Base-by-base conservation (phyloP, 2,888 invertebrate genomes). In the Nymphalis urticae region DNA sequence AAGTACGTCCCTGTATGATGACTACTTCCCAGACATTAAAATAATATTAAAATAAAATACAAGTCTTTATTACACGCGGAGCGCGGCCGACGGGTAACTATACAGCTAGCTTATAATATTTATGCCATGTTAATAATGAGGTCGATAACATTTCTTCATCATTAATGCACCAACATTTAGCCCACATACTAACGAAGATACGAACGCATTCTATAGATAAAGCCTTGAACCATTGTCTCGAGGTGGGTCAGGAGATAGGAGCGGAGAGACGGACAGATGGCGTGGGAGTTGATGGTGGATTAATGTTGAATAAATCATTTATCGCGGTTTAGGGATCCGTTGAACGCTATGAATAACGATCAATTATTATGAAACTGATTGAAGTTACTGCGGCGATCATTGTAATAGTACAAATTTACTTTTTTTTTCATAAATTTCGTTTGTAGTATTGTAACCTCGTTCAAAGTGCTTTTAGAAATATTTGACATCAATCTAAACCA, bases 171-270 rank as follows among this genome's bases (percentile, higher is more conserved):
- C 58, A 73, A 73, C 71, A 72, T 75, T 78, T 76, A 74, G 70
- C 68, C 73, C 70, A 75, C 75, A 67, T 72, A 72, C 66, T 64
- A 70, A 65, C 21, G 16, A 48, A 70, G 80, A 81, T 80, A 82
- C 71, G 76, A 76, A 67, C 73, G 79, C 85, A 83, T 86, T 84
- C 80, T 74, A 76, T 80, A 83, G 85, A 87, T 79, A 75, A 70
- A 68, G 62, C 82, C 80, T 85, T 85, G 69, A 67, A 65, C 83
- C 81, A 87, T 87, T 87, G 87, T 87, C 80, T 84, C 72, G 72
- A 51, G 58, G 32, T 53, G 70, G 63, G 54, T 54, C 56, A 53
- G 32, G 72, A 62, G 71, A 73, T 65, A 73, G 70, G 70, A 73
- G 67, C 72, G 67, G 70, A 73, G 76, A 67, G 77, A 75, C 77